Percentiles rank a stretch among this genome's conserved stretches.
phyloP scores from a whole-genome alignment of 2,888 invertebrate genomes.

The Drosophila villosipedis region DNA sequence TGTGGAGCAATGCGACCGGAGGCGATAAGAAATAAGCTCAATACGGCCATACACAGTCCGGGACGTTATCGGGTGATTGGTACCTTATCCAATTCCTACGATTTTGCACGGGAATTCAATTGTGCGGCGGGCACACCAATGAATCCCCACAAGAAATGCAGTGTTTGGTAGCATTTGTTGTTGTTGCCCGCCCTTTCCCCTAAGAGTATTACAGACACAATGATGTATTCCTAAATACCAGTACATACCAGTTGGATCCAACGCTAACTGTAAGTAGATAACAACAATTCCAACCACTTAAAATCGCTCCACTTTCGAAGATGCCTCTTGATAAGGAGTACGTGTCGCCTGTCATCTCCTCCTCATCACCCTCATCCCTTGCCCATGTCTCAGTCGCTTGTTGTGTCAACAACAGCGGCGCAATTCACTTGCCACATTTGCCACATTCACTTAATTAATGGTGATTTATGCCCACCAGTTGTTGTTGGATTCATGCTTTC shows the following conservation, averaged over 20 bases:
- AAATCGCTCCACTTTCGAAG: conserved; percentile 47
- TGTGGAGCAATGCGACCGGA: conserved; percentile 93
- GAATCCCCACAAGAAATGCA: conserved; percentile 92
- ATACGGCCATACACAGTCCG: conserved; percentile 93
- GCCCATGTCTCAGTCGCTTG: conserved; percentile 22
- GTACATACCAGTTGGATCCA: conserved; percentile 41
- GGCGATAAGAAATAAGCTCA: conserved; percentile 91
- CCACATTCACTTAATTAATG: conserved; percentile 68
- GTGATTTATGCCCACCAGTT: conserved; percentile 70
- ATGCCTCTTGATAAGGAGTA: conserved; percentile 39
- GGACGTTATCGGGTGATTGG: conserved; percentile 93
- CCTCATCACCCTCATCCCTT: not conserved
- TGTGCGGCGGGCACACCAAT: conserved; percentile 91
- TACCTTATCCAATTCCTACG: conserved; percentile 91
- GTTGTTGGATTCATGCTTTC: conserved; percentile 14
- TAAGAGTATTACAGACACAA: conserved; percentile 58
- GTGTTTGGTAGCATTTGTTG: conserved; percentile 88
- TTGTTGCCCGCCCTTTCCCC: conserved; percentile 27
- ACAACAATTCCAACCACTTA: not conserved
- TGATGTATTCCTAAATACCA: conserved; percentile 37
- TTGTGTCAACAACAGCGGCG: conserved; percentile 63
- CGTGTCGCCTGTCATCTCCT: conserved; percentile 17
- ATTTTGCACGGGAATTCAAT: conserved; percentile 90
- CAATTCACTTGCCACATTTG: conserved; percentile 66
- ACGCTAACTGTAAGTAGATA: conserved; percentile 47